These are phyloP conservation scores for Trachops cirrhosus DNA, from an alignment of 2,797 vertebrate species.

Conservation along the genomic window DNA sequence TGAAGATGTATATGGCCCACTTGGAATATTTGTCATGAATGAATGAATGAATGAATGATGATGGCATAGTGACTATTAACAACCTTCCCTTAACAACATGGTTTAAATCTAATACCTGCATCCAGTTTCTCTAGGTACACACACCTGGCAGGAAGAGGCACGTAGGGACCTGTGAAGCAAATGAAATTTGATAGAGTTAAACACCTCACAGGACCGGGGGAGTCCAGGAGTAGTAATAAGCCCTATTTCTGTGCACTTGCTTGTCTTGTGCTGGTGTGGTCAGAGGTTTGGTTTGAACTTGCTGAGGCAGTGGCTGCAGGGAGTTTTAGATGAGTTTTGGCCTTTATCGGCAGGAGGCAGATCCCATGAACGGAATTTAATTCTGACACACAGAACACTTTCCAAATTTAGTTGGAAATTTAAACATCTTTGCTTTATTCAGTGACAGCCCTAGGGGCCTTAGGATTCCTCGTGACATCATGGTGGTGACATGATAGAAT, in stretches of 20 bases:
- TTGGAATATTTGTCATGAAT: background rate
- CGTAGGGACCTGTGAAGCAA: background rate
- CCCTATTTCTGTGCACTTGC: background rate
- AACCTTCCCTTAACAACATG: background rate
- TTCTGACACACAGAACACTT: conserved; percentile 35
- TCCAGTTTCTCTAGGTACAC: background rate
- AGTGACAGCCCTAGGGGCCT: background rate
- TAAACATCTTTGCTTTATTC: conserved; percentile 36
- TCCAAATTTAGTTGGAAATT: conserved; percentile 61
- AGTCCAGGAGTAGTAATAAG: background rate
- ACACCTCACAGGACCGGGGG: background rate
- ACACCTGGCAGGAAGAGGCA: background rate
- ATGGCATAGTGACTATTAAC: background rate
- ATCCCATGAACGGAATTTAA: conserved; percentile 58
- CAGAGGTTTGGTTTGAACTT: conserved; percentile 24
- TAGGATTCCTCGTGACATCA: conserved; percentile 35
- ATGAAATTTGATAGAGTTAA: conserved; percentile 8
- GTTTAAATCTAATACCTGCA: background rate
- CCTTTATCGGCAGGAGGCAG: conserved; percentile 41
- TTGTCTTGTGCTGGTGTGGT: conserved; percentile 23
- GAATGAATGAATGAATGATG: conserved; percentile 3
- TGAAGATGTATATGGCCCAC: conserved; percentile 28
- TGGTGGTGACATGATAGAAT: conserved; percentile 17
- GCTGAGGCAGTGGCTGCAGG: conserved; percentile 24
- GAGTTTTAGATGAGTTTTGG: conserved; percentile 40